These are phyloP conservation scores for Globodera rostochiensis DNA, from an alignment of 1,140 invertebrate genomes.

Conservation along the genomic window DNA sequence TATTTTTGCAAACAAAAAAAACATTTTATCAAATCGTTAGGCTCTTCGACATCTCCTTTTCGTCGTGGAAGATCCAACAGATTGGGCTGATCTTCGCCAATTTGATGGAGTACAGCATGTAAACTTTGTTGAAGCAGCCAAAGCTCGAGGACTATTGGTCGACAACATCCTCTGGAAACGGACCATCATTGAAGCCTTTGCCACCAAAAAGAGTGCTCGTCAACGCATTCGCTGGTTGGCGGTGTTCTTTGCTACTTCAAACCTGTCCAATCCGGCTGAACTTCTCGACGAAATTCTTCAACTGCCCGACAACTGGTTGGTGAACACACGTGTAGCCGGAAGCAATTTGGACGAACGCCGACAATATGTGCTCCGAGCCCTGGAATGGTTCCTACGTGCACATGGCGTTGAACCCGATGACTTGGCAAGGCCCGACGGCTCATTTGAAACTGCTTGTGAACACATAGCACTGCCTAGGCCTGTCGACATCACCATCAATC, in stretches of 20 bases:
- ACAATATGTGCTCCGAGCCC: background rate
- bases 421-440: background rate
- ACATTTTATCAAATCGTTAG: background rate
- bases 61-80: background rate
- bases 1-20: no score
- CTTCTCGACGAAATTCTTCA: background rate
- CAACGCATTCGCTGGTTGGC: background rate
- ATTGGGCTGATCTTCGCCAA: background rate
- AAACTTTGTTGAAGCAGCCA: background rate
- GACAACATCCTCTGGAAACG: slow-evolving; percentile 3
- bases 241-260: background rate
- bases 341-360: background rate
- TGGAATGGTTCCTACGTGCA: slow-evolving; percentile 4
- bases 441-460: slow-evolving; percentile 5
- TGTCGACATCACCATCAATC: background rate
- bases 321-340: slow-evolving; percentile 7
- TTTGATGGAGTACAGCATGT: background rate
- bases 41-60: background rate
- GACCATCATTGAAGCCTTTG: background rate
- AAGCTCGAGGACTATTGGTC: background rate
- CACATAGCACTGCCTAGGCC: slow-evolving; percentile 1
- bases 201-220: background rate
- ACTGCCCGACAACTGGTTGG: background rate
- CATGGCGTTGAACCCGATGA: background rate
- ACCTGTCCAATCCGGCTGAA: background rate